These are phyloP conservation scores for Dipodomys stephensi DNA, from an alignment of 2,113 vertebrate species.

Conservation along the genomic window DNA sequence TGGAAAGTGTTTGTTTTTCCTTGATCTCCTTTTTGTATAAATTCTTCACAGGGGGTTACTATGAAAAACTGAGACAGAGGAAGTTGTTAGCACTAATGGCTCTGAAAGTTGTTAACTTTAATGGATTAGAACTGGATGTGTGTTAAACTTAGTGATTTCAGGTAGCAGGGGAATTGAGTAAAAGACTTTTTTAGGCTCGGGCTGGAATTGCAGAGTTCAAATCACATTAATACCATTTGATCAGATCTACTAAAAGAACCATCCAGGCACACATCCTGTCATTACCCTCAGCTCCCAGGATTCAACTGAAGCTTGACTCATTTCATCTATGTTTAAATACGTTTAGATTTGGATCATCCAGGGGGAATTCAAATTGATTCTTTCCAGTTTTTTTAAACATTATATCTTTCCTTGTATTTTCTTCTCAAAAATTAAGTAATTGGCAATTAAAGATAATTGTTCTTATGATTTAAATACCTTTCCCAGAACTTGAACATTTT, in stretches of 20 bases:
- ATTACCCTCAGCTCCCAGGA: background rate
- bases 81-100: constrained; percentile 77
- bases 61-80: constrained; percentile 54
- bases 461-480: background rate
- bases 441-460: background rate
- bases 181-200: constrained; percentile 43
- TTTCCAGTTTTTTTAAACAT: background rate
- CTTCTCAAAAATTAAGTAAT: constrained; percentile 26
- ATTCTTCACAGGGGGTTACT: constrained; percentile 44
- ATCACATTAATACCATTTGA: constrained; percentile 67
- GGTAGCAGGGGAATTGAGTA: constrained; percentile 68
- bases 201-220: constrained; percentile 72
- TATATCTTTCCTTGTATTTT: background rate
- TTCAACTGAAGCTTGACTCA: background rate
- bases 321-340: constrained; percentile 8
- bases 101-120: constrained; percentile 80
- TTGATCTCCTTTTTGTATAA: constrained; percentile 55
- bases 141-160: constrained; percentile 71
- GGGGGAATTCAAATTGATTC: background rate
- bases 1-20: constrained; percentile 60
- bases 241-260: constrained; percentile 49
- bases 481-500: background rate
- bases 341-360: background rate
- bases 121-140: constrained; percentile 76
- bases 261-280: constrained; percentile 45